A percentile compares a stretch with the other conserved stretches of the same genome.
phyloP scores from a whole-genome alignment of 2,888 invertebrate species.

The Rosalia funebris region DNA sequence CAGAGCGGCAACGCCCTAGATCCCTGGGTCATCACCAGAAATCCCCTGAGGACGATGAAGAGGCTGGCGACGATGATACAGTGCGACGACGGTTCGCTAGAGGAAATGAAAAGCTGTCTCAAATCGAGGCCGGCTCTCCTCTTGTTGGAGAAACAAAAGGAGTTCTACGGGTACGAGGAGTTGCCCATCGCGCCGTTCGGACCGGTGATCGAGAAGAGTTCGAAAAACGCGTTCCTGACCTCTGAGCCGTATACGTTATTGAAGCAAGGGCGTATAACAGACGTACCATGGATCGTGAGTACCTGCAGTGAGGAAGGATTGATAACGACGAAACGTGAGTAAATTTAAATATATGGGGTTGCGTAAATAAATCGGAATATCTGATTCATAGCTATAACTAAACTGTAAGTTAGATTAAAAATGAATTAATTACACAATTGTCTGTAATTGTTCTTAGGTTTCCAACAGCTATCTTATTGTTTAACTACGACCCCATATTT shows the following conservation, averaged over 20 bases:
- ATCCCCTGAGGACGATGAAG: conserved; percentile 70
- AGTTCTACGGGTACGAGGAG: conserved; percentile 10
- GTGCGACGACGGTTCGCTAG: conserved; percentile 65
- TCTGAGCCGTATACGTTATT: conserved; percentile 73
- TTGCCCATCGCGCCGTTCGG: conserved; percentile 53
- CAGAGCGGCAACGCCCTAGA: conserved; percentile 76
- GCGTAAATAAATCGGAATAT: background rate
- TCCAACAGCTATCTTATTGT: too few relatives aligned
- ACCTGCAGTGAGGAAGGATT: conserved; percentile 77
- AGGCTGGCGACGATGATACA: conserved; percentile 71
- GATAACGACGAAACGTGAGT: conserved; percentile 73
- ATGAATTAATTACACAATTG: background rate
- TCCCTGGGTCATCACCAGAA: conserved; percentile 68
- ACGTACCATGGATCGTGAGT: conserved; percentile 75
- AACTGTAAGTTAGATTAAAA: background rate
- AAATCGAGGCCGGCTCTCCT: conserved; percentile 69
- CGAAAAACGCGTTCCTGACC: conserved; percentile 72
- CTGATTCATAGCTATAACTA: too few relatives aligned
- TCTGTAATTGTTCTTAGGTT: too few relatives aligned
- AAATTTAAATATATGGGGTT: background rate
- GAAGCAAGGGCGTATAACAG: conserved; percentile 69
- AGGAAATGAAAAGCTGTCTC: conserved; percentile 66
- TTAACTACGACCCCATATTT: too few relatives aligned
- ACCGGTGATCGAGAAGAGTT: conserved; percentile 56
- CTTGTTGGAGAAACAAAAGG: conserved; percentile 65